Evolutionary conservation across 2,888 invertebrate genomes (phyloP).

Genomic region (Pseudolycoriella hygida): DNA sequence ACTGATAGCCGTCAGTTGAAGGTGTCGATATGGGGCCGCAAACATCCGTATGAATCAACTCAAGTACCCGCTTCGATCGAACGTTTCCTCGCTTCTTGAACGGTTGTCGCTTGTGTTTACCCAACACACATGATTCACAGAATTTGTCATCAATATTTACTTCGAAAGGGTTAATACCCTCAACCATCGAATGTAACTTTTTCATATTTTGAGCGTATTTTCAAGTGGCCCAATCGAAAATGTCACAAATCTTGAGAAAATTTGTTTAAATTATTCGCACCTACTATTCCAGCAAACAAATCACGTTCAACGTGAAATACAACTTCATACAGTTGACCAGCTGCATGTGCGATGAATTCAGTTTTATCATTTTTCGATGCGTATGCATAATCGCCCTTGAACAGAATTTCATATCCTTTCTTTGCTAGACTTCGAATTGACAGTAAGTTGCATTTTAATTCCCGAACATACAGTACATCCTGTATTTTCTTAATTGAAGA

Average conservation of each 20-base stretch:
- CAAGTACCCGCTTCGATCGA: constrained; percentile 1
- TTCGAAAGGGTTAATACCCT: not conserved
- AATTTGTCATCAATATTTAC: not conserved
- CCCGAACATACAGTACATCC: constrained; percentile 5
- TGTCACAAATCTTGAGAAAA: constrained; percentile 1
- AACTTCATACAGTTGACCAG: not conserved
- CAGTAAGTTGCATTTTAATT: constrained; percentile 3
- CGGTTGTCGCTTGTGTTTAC: constrained; percentile 5
- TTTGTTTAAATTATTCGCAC: not conserved
- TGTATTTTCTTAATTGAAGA: not conserved
- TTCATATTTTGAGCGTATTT: too few relatives aligned
- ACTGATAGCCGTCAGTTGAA: not conserved
- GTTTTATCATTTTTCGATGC: not conserved
- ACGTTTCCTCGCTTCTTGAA: not conserved
- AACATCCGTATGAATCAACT: constrained; percentile 4
- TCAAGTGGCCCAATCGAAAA: constrained; percentile 2
- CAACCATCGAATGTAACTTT: too few relatives aligned
- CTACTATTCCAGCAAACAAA: not conserved
- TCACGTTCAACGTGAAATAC: not conserved
- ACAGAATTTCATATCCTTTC: too few relatives aligned
- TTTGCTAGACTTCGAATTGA: too few relatives aligned
- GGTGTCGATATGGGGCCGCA: not conserved
- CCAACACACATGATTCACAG: constrained; percentile 5
- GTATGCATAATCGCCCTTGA: not conserved
- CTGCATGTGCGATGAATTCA: not conserved